phyloP scores from a whole-genome alignment of 1,140 invertebrate species.

The Bombus turneri region DNA sequence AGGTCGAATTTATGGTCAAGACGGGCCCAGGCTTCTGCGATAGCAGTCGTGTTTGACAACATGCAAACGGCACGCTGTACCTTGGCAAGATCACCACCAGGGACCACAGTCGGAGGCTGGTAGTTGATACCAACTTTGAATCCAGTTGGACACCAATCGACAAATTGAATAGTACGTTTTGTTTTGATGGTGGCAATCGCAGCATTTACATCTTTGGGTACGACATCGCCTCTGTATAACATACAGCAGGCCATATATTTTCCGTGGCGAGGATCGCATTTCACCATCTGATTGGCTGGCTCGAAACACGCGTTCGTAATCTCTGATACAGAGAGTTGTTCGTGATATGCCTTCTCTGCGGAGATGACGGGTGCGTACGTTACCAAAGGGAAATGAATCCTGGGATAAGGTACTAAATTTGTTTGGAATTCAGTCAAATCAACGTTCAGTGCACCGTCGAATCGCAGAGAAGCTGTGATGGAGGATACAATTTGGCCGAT shows the following conservation, averaged over 20 bases:
- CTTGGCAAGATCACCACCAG: conserved; percentile 65
- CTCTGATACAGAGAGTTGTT: conserved; percentile 66
- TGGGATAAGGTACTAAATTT: conserved; percentile 62
- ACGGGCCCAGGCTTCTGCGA: conserved; percentile 63
- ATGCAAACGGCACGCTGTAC: conserved; percentile 66
- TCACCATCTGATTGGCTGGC: conserved; percentile 87
- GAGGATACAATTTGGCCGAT: conserved; percentile 75
- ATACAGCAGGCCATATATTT: conserved; percentile 81
- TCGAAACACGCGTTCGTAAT: conserved; percentile 85
- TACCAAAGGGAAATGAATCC: conserved; percentile 64
- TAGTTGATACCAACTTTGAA: conserved; percentile 84
- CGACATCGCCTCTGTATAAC: conserved; percentile 65
- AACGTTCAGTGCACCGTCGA: conserved; percentile 64
- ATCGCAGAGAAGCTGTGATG: conserved; percentile 64
- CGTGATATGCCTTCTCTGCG: conserved; percentile 65
- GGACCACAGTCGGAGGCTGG: conserved; percentile 64
- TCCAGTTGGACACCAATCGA: conserved; percentile 89
- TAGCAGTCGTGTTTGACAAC: conserved; percentile 74
- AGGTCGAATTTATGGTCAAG: conserved; percentile 66
- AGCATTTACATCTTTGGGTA: conserved; percentile 65
- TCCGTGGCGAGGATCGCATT: conserved; percentile 86
- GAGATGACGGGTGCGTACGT: conserved; percentile 66
- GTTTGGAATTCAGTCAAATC: conserved; percentile 66
- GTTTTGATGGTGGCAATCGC: conserved; percentile 67
- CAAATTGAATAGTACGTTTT: conserved; percentile 80